Evolutionary conservation across 2,113 vertebrate species (phyloP), one percentile per base, ranked within the genome.

Genomic region (Corythornis vintsioides): DNA sequence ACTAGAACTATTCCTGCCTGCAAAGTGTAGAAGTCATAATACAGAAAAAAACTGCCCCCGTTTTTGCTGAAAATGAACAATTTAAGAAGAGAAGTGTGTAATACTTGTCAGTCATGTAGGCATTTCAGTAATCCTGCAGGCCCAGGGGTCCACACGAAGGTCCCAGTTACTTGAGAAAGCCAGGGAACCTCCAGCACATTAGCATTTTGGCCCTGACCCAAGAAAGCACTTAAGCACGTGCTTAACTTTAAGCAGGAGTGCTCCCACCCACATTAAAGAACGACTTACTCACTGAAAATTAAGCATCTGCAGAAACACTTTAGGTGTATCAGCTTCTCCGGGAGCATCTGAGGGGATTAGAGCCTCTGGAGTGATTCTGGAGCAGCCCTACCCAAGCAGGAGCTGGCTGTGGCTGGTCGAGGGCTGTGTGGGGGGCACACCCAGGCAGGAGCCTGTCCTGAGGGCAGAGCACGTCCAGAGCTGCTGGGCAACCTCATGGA

Each of bases 241-340:
- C 94, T 96, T 96, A 96, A 94, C 78, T 94, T 96, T 96, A 96
- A 96, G 96, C 94, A 96, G 59, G 82, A 96, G 89, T 89, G 89
- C 94, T 94, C 94, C 91, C 94, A 93, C 79, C 87, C 92, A 94
- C 96, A 95, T 94, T 89, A 96, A 95, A 96, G 74, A 33, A 63
- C 82, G 40, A 95, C 92, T 96, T 91, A 93, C 60, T 95, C 85
- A 90, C 64, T 89, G 72, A 95, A 95, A 96, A 90, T 85, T 88
- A 89, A 94, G 92, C 95, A 95, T 92, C 89, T 94, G 92, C 89
- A 96, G 64, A 92, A 96, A 92, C 83, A 87, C 91, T 94, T 93
- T 94, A 74, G 82, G 82, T 87, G 64, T 91, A 93, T 92, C 79
- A 61, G 87, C 89, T 91, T 92, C 75, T 93, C 85, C 57, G 48